Base-by-base conservation (phyloP, 2,888 invertebrate species). In the Apotomis betuletana region DNA sequence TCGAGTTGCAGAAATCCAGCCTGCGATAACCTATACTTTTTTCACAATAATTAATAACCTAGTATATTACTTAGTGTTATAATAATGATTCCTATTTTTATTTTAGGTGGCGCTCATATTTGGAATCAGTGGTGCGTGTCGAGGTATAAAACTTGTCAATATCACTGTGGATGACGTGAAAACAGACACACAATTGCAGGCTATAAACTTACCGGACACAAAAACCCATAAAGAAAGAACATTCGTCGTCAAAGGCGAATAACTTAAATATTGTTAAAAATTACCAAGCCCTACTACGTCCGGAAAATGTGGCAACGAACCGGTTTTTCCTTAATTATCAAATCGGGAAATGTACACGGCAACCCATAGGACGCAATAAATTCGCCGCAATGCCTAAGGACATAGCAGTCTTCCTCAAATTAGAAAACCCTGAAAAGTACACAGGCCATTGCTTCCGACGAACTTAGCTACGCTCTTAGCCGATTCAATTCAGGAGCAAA, bases 211-310 rank as follows among this genome's bases (percentile, higher is more conserved):
- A 13, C 52, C 52, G 0, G n/a, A 52, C 12, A 13, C 52, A 5
- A n/a, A 52, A 52, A 52, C n/a, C n/a, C 12, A 52, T 13, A 12
- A 52, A n/a, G 52, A 52, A n/a, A 5, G 52, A n/a, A 13, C 13
- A 52, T 52, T 52, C n/a, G 52, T 52, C 52, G 52, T n/a, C n/a
- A 52, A 52, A 52, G 52, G 52, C n/a, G 52, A 52, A n/a, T 13
- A 52, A n/a, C n/a, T 13, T 52, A 1, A 52, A 52, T n/a, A 52
- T 52, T 0, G n/a, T 27, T 52, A 13, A 52, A n/a, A 52, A 52
- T 4, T 52, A 52, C 0, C 52, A 52, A n/a, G 52, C 3, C 13
- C n/a, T 52, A n/a, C n/a, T n/a, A 52, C 52, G 52, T 4, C 52
- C 52, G 0, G 1, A 52, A 5, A 52, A 52, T 52, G 52, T n/a